Conservation (phyloP, 2,888 invertebrate genomes). For the Tuta absoluta region DNA sequence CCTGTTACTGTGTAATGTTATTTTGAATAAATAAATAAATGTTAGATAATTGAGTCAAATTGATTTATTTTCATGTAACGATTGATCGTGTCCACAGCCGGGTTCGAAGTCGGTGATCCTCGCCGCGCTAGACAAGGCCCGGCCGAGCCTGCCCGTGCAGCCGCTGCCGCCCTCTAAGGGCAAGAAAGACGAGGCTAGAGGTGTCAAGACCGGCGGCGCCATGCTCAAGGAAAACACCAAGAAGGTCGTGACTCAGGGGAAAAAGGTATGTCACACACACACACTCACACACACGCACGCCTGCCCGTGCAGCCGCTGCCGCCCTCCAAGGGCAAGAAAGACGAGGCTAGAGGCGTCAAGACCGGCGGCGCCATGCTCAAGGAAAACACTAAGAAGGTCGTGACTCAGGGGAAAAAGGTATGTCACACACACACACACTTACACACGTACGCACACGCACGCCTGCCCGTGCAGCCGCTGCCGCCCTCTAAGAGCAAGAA, state of each 20-base stretch:
- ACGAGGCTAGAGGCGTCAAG: conserved; percentile 82
- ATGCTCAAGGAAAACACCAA: conserved; percentile 77
- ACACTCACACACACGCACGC: too few species aligned
- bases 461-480: conserved; percentile 90
- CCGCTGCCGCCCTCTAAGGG: conserved; percentile 85
- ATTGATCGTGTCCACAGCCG: conserved; percentile 70
- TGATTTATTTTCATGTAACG: background rate
- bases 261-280: conserved; percentile 14
- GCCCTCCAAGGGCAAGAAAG: conserved; percentile 82
- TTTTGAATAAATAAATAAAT: too few species aligned
- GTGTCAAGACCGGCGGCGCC: conserved; percentile 82
- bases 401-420: conserved; percentile 48
- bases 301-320: conserved; percentile 91
- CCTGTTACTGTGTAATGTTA: too few species aligned
- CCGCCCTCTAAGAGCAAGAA: conserved; percentile 83
- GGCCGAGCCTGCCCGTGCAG: conserved; percentile 91
- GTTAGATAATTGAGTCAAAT: too few species aligned
- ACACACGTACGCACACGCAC: too few species aligned
- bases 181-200: conserved; percentile 81
- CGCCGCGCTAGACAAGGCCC: conserved; percentile 91
- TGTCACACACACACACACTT: too few species aligned
- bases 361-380: conserved; percentile 80
- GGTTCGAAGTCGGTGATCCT: conserved; percentile 89
- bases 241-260: conserved; percentile 61
- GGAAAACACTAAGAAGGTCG: conserved; percentile 72